These are phyloP conservation scores for Hyles lineata DNA, from an alignment of 2,888 invertebrate species.

Conservation along the genomic window DNA sequence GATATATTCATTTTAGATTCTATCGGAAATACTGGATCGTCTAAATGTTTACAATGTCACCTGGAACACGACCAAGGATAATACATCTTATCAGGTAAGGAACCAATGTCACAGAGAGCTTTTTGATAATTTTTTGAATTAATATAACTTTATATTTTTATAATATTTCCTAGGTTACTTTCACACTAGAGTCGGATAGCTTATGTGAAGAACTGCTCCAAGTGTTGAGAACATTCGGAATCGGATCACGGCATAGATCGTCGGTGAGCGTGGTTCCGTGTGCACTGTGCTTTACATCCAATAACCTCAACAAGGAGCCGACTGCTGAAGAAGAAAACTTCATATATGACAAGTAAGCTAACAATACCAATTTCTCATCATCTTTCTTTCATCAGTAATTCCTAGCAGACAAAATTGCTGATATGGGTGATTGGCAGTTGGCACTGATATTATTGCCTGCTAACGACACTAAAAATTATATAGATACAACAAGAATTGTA, in stretches of 20 bases:
- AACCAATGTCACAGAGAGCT: no score
- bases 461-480: no score
- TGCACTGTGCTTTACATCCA: conserved; percentile 80
- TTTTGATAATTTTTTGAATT: no score
- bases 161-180: conserved; percentile 75
- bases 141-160: no score
- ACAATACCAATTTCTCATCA: no score
- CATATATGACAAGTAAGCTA: not conserved
- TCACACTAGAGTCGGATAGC: conserved; percentile 84
- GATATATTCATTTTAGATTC: conserved; percentile 57
- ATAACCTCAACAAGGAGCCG: conserved; percentile 27
- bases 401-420: no score
- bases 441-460: no score
- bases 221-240: conserved; percentile 84
- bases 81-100: conserved; percentile 78
- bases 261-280: conserved; percentile 87
- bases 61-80: conserved; percentile 82
- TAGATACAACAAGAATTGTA: no score
- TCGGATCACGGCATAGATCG: conserved; percentile 85
- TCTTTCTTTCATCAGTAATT: no score
- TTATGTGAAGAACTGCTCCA: conserved; percentile 86
- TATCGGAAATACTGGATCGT: conserved; percentile 80
- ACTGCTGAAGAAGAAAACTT: conserved; percentile 7
- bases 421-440: not conserved
- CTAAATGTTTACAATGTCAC: conserved; percentile 83